These are phyloP conservation scores for Emberiza fucata DNA, from an alignment of 2,113 vertebrate species.

Conservation along the genomic window DNA sequence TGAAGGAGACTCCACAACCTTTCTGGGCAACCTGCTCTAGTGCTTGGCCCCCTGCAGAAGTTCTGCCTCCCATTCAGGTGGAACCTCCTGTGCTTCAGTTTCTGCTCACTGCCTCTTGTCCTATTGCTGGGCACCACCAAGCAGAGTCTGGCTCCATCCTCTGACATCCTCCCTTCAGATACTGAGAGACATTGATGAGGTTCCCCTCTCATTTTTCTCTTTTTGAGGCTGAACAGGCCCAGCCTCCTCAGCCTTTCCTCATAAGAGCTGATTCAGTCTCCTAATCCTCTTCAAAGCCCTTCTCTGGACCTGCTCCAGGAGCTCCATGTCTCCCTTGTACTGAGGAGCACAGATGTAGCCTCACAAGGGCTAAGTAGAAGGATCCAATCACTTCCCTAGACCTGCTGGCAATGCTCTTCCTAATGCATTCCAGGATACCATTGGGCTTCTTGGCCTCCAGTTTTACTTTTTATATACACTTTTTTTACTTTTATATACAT, in stretches of 20 bases:
- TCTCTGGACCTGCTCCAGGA: background rate
- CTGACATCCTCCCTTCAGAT: background rate
- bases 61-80: background rate
- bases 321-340: background rate
- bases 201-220: background rate
- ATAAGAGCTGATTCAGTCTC: background rate
- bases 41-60: background rate
- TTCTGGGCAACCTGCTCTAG: background rate
- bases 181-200: background rate
- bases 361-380: background rate
- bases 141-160: background rate
- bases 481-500: background rate
- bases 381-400: background rate
- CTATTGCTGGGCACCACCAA: rapidly evolving
- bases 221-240: background rate
- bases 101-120: background rate
- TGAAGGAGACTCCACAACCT: background rate
- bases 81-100: background rate
- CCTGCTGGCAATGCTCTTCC: background rate
- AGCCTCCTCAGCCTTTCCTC: background rate
- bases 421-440: background rate
- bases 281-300: background rate
- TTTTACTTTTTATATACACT: background rate
- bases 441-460: background rate
- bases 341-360: background rate